Base-by-base conservation (phyloP, 2,888 invertebrate genomes). In the Ennomos fuscantarius region DNA sequence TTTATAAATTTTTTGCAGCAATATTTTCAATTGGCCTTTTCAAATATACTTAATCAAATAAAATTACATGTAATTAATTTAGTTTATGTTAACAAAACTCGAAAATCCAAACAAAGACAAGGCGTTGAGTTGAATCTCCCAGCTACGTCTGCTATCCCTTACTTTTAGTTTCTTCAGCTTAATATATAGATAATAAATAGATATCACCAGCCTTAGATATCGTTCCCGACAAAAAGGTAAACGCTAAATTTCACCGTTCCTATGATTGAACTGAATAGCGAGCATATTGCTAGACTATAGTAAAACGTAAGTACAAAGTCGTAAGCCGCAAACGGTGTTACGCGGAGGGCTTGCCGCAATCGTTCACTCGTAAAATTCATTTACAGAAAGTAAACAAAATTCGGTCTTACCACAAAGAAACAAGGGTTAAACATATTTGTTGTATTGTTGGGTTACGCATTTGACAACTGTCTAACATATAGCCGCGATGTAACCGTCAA, bases 151-250 rank as follows among this genome's bases (percentile, higher is more conserved):
- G 70, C 58, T 57, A 62, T 49, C 60, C 67, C 66, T 63, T 63
- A 63, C 53, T 50, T 24, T 62, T 58, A 55, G 66, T 69, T 70
- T 73, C 72, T 53, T 60, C 45, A 53, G 65, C 70, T 68, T 71
- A 76, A 68, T 69, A 75, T 65, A 70, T 69, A 76, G 68, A 72
- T 36, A 58, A 58, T 58, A 59, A 52, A 59, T 59, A 59, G 53
- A 59, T 84, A 87, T 89, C 89, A 89, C 88, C 89, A 89, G 88
- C 87, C 89, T 89, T 88, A 82, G 76, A 71, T 74, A 80, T 82
- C 80, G 76, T 76, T 70, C 69, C 67, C 73, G 52, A 63, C 55
- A 44, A 33, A 43, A 46, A 45, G 51, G 55, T 55, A 47, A 55
- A 53, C 52, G 48, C 51, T 48, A 59, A 44, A 10, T 40, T 70